These are phyloP conservation scores for Agraylea sexmaculata DNA, from an alignment of 1,140 invertebrate species.

Conservation along the genomic window DNA sequence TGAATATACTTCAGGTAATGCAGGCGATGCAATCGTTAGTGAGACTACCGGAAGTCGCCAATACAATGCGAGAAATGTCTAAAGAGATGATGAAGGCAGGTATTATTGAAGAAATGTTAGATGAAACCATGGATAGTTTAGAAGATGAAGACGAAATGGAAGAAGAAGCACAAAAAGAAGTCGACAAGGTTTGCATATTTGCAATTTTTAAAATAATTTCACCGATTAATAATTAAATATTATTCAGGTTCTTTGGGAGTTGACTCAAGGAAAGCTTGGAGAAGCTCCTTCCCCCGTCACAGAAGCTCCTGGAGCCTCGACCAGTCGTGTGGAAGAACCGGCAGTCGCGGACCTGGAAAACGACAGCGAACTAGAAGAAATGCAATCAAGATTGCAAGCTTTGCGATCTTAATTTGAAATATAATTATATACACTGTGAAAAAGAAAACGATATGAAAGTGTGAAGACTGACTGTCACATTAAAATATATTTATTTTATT, in stretches of 20 bases:
- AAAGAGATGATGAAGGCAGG: slow-evolving; percentile 99
- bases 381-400: slow-evolving; percentile 74
- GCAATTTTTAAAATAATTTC: neutral
- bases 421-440: no score
- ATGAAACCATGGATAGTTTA: slow-evolving; percentile 89
- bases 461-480: no score
- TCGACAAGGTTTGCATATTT: slow-evolving; percentile 65
- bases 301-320: slow-evolving; percentile 41
- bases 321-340: slow-evolving; percentile 36
- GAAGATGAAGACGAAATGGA: slow-evolving; percentile 86
- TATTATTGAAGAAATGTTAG: slow-evolving; percentile 99
- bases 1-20: slow-evolving; percentile 64
- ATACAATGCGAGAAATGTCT: slow-evolving; percentile 94
- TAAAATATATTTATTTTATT: no score
- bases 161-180: slow-evolving; percentile 84
- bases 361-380: slow-evolving; percentile 71
- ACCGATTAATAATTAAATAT: neutral
- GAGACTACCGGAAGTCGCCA: slow-evolving; percentile 83
- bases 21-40: slow-evolving; percentile 89
- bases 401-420: slow-evolving; percentile 56
- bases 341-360: slow-evolving; percentile 46
- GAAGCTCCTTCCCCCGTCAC: slow-evolving; percentile 69
- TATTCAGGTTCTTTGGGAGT: slow-evolving; percentile 78
- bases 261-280: slow-evolving; percentile 86
- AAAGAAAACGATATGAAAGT: no score